Percentiles rank a stretch among this genome's conserved stretches.
phyloP scores from a whole-genome alignment of 2,113 vertebrate species.

The Crypturellus undulatus region DNA sequence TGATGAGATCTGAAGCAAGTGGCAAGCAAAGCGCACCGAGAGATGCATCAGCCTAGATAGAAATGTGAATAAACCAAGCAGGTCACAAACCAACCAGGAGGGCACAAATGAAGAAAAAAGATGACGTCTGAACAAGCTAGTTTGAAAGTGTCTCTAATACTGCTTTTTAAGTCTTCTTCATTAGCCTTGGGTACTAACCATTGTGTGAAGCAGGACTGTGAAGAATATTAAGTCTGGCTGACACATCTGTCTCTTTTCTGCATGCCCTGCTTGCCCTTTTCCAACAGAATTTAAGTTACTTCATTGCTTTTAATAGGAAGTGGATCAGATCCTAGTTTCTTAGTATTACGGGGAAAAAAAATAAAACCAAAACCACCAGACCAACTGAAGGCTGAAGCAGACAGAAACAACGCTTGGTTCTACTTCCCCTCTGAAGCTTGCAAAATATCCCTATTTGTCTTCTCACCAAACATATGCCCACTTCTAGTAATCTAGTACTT shows the following conservation, averaged over 20 bases:
- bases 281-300: neutral
- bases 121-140: neutral
- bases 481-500: neutral
- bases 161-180: neutral
- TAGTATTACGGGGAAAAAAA: neutral
- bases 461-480: neutral
- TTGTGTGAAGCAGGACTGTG: neutral
- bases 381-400: neutral
- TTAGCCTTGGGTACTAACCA: neutral
- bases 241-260: neutral
- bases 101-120: neutral
- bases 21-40: neutral
- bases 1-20: neutral
- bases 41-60: neutral
- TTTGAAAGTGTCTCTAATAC: neutral
- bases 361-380: neutral
- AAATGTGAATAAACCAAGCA: neutral
- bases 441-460: neutral
- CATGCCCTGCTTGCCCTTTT: neutral
- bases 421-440: neutral
- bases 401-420: neutral
- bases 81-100: neutral
- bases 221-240: neutral
- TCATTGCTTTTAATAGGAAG: neutral
- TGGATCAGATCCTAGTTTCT: neutral